Base-by-base conservation (phyloP, 1,140 invertebrate genomes). In the Tribolium castaneum region DNA sequence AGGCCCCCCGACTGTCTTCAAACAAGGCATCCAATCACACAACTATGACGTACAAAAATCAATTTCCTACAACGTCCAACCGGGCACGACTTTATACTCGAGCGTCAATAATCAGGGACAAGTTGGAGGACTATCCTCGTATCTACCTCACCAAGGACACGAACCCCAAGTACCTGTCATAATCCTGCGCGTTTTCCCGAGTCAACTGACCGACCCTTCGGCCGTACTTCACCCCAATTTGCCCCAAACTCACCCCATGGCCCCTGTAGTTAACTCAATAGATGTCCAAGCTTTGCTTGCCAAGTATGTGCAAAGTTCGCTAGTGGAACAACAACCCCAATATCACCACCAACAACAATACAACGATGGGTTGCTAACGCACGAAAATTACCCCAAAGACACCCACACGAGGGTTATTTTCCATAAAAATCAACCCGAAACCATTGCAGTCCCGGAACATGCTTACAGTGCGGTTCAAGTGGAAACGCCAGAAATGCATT, bases 181-280 rank as follows among this genome's bases (percentile, higher is more conserved):
- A 75, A 88, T 90, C 14, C 79, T 91, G 22, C 87, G 89, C 81
- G 87, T 91, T 39, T 89, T 89, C 45, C 90, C 88, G 71, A 89
- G 89, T 45, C 90, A 89, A 76, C 83, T 91, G 6, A 87, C 86
- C 51, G 89, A 88, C 83, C 87, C 88, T 7, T 85, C 86, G 3
- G 87, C 87, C 14, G 87, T 87, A 74, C 75, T 90, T 2, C 89
- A 90, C 82, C 86, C 90, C 2, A 89, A 90, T 82, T 81, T 90
- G 76, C 90, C 90, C 3, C 82, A 87, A 22, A 87, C 86, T 78
- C 88, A 90, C 84, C 89, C 89, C 2, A 83, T 88, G 30, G 88
- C 89, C 1, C 85, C 86, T 56, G 85, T 86, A 76, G 85, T 91
- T 25, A 90, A 90, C 76, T 87, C 87, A 75, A 85, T 90, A 2